A percentile compares a stretch with the other conserved stretches of the same genome.
phyloP scores from a whole-genome alignment of 2,797 vertebrate species.

The Muscicapa comitata region DNA sequence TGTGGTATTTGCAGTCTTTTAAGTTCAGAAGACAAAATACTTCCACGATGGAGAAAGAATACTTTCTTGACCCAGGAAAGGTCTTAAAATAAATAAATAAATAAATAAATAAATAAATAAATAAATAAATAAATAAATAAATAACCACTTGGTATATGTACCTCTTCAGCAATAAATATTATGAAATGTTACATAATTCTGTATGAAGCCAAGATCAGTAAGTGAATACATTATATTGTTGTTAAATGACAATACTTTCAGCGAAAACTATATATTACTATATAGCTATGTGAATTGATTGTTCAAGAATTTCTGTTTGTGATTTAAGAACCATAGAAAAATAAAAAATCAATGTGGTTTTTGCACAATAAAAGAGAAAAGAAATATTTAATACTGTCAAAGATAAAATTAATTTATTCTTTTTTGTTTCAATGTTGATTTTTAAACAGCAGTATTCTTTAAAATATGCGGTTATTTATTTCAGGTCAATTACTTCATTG shows the following conservation, averaged over 20 bases:
- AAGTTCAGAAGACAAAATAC: neutral
- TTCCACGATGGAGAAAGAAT: neutral
- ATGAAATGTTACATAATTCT: neutral
- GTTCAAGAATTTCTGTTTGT: neutral
- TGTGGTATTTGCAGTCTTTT: neutral
- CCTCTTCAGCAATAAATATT: neutral
- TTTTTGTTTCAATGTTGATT: no score
- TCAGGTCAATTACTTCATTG: neutral
- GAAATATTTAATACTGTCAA: neutral
- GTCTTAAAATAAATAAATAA: neutral
- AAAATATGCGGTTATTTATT: neutral
- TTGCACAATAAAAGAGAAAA: neutral
- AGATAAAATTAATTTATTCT: neutral
- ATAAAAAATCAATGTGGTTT: neutral
- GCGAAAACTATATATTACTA: neutral
- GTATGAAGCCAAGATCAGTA: neutral
- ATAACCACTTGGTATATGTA: neutral
- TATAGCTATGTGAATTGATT: neutral
- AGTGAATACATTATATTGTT: neutral
- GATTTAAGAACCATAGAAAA: neutral
- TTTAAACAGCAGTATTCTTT: neutral
- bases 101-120: neutral
- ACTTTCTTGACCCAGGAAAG: rapidly evolving
- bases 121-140: rapidly evolving
- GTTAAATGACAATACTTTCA: neutral